Conservation (phyloP, 2,888 invertebrate genomes). For the Drosophila rubida region DNA sequence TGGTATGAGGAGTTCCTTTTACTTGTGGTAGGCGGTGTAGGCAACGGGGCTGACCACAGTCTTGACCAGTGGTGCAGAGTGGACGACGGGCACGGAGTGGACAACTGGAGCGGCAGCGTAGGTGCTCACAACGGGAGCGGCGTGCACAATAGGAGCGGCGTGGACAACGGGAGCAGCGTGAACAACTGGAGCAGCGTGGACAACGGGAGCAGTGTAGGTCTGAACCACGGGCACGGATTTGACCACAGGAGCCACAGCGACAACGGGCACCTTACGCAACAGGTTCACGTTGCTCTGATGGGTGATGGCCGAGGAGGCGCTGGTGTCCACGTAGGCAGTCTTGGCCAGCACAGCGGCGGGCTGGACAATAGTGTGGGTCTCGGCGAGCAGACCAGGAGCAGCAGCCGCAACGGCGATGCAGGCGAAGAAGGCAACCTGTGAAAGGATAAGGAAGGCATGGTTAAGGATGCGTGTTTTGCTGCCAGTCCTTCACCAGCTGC, state of each 20-base stretch:
- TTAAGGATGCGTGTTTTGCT: background rate
- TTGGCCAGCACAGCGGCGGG: slow-evolving; percentile 80
- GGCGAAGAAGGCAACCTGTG: slow-evolving; percentile 87
- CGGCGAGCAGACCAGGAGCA: slow-evolving; percentile 80
- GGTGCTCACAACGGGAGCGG: slow-evolving; percentile 49
- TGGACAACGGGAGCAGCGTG: slow-evolving; percentile 55
- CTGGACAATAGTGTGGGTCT: slow-evolving; percentile 80
- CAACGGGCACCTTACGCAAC: slow-evolving; percentile 84
- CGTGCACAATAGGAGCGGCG: slow-evolving; percentile 48
- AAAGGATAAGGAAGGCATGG: background rate
- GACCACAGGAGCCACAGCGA: slow-evolving; percentile 43
- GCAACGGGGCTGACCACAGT: slow-evolving; percentile 57
- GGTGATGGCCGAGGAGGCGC: slow-evolving; percentile 86
- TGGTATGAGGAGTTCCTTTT: slow-evolving; percentile 1
- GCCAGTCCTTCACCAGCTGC: background rate
- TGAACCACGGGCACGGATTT: slow-evolving; percentile 50
- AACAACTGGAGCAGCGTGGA: slow-evolving; percentile 68
- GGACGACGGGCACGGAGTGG: slow-evolving; percentile 17
- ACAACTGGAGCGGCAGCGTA: slow-evolving; percentile 57
- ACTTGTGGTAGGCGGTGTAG: slow-evolving; percentile 69
- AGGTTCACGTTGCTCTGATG: slow-evolving; percentile 87
- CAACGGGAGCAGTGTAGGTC: slow-evolving; percentile 31
- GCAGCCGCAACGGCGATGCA: slow-evolving; percentile 86
- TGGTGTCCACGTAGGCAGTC: slow-evolving; percentile 79
- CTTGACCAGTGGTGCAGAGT: slow-evolving; percentile 65